Base-by-base conservation (phyloP, 2,797 vertebrate genomes). In the Cichlasoma orientale region DNA sequence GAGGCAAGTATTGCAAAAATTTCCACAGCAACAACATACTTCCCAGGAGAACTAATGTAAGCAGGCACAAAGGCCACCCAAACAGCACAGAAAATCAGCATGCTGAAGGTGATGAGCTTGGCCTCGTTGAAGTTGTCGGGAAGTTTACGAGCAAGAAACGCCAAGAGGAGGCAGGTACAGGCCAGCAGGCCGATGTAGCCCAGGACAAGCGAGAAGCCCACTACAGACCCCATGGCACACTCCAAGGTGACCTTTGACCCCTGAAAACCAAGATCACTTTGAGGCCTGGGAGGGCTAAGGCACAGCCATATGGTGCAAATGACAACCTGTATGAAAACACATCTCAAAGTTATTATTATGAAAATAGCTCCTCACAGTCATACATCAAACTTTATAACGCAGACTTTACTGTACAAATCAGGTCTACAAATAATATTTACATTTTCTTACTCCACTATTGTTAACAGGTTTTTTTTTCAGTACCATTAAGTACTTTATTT, bases 31-130 rank as follows among this genome's bases (percentile, higher is more conserved):
- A 93, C 92, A 2, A 90, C 82, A 57, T 93, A 94, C 78, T 95
- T 96, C 9, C 95, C 94, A 14, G 95, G 93, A 59, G 95, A 96
- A 72, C 94, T 95, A 13, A 95, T 77, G n/a, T 95, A 95, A 14
- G 93, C 93, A 13, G 95, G 95, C 10, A 94, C 79, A 70, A 95
- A 94, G 1, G 94, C 81, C 38, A 94, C 85, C 94, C 94, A 95
- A 9, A 95, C 94, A 13, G 93, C 90, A 33, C 93, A 95, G 90
- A 95, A 95, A 21, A 95, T 93, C 80, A 95, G 29, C 95, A 95
- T 95, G 86, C 94, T 95, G 80, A 95, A 95, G 53, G 95, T 95
- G 85, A 96, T 96, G 69, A 95, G 90, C 53, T 95, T 92, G 79
- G 92, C 91, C 59, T 95, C 95, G 8, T 95, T 94, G 75, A 95